Evolutionary conservation across 2,797 vertebrate species (phyloP).

Genomic region (Syncerus caffer): DNA sequence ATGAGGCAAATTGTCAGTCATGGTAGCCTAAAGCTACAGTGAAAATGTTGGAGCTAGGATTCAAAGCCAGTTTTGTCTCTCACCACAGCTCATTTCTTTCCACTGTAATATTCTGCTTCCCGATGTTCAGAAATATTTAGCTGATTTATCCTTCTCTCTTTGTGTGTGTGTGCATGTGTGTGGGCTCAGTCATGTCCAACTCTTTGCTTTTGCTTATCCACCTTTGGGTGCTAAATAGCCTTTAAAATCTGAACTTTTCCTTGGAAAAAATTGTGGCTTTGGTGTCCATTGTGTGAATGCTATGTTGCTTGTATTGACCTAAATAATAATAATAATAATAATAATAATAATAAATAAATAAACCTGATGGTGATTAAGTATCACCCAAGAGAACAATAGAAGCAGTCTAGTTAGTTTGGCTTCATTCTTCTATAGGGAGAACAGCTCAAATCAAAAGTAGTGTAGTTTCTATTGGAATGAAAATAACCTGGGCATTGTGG

Average conservation of each 20-base stretch:
- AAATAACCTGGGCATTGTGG: not conserved
- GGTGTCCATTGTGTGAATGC: not conserved
- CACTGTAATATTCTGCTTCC: not conserved
- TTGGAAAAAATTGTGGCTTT: not conserved
- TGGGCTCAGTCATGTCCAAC: not conserved
- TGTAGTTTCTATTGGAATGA: slow-evolving; percentile 9
- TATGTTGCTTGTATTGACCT: not conserved
- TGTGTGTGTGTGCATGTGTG: not conserved
- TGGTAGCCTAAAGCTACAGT: not conserved
- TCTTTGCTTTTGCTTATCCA: not conserved
- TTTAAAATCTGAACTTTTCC: slow-evolving; percentile 3
- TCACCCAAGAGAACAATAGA: not conserved
- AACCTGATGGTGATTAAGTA: not conserved
- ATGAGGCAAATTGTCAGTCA: not conserved
- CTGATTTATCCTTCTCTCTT: not conserved
- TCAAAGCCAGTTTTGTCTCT: not conserved
- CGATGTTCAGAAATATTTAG: not conserved
- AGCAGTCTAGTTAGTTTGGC: not conserved
- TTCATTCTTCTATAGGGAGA: not conserved
- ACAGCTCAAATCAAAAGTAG: slow-evolving; percentile 13
- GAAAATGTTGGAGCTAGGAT: not conserved
- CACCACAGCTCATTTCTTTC: not conserved
- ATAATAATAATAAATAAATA: not conserved
- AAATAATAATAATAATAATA: not conserved
- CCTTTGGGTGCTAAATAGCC: not conserved